Percentiles rank a stretch among this genome's conserved stretches.
phyloP scores from a whole-genome alignment of 1,140 invertebrate genomes.

The Condylostylus longicornis region DNA sequence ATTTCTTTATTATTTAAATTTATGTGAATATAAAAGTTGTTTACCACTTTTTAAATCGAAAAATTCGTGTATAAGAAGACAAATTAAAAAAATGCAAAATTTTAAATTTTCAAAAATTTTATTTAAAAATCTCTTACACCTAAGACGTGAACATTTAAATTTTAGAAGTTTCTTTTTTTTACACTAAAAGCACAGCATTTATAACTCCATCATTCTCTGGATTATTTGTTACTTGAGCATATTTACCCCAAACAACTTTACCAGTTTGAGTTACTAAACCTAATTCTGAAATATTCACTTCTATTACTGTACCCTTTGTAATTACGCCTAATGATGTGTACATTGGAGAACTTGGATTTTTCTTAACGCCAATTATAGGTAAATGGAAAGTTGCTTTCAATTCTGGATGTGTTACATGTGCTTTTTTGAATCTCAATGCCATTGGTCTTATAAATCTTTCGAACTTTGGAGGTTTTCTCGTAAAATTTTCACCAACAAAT shows the following conservation, averaged over 20 bases:
- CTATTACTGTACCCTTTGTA: constrained; percentile 94
- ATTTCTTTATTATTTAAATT: not conserved
- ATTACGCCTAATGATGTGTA: constrained; percentile 96
- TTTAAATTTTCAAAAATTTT: not conserved
- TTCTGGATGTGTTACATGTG: constrained; percentile 98
- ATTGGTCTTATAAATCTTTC: constrained; percentile 98
- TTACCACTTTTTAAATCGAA: too few species aligned
- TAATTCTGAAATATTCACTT: constrained; percentile 97
- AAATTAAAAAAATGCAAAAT: not conserved
- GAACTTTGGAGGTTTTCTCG: constrained; percentile 97
- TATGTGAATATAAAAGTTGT: too few species aligned
- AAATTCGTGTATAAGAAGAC: not conserved
- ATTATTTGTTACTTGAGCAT: constrained; percentile 98
- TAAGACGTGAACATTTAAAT: not conserved
- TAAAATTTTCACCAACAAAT: constrained; percentile 96
- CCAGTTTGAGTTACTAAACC: constrained; percentile 97
- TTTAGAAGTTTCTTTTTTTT: constrained; percentile 31
- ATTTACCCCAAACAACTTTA: constrained; percentile 99
- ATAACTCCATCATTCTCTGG: constrained; percentile 99
- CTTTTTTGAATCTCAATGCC: constrained; percentile 91
- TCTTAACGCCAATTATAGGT: constrained; percentile 98
- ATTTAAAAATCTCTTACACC: not conserved
- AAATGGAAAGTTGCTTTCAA: constrained; percentile 96
- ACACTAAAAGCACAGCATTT: constrained; percentile 95
- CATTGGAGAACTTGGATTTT: constrained; percentile 95